A percentile compares a stretch with the other conserved stretches of the same genome.
Conservation (phyloP, 2,888 invertebrate genomes). For the Pristionchus fissidentatus region DNA sequence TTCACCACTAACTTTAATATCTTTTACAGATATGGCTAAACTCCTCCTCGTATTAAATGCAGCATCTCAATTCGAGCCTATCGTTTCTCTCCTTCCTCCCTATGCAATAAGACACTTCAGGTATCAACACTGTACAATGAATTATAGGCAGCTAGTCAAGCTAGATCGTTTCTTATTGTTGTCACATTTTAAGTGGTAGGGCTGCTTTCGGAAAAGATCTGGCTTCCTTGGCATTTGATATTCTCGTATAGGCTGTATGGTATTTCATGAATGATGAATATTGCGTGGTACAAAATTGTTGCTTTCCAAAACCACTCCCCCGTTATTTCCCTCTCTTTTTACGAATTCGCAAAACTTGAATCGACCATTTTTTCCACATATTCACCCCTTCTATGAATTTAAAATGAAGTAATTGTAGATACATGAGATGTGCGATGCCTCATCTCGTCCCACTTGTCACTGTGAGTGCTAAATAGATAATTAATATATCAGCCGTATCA, state of each 20-base stretch:
- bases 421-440: constrained; percentile 35
- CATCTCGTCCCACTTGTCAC: constrained; percentile 5
- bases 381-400: background rate
- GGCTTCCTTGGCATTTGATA: too few relatives aligned
- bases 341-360: too few relatives aligned
- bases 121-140: too few relatives aligned
- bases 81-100: constrained; percentile 91
- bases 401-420: background rate
- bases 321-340: too few relatives aligned
- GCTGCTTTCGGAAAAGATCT: too few relatives aligned
- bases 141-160: too few relatives aligned
- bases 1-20: background rate
- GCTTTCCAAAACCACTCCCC: too few relatives aligned
- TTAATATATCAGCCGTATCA: background rate
- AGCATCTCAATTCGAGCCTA: constrained; percentile 89
- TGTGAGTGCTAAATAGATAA: background rate
- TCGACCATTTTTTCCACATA: too few relatives aligned
- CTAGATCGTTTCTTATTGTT: too few relatives aligned
- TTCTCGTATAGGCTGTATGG: background rate
- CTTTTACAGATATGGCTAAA: constrained; percentile 83
- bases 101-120: constrained; percentile 92
- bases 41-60: constrained; percentile 94
- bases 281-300: too few relatives aligned
- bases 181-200: too few relatives aligned
- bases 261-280: background rate